Percentiles rank a stretch among this genome's conserved stretches.
These are phyloP conservation scores for Cheilosia vernalis DNA, from an alignment of 2,888 invertebrate genomes.

Conservation along the genomic window DNA sequence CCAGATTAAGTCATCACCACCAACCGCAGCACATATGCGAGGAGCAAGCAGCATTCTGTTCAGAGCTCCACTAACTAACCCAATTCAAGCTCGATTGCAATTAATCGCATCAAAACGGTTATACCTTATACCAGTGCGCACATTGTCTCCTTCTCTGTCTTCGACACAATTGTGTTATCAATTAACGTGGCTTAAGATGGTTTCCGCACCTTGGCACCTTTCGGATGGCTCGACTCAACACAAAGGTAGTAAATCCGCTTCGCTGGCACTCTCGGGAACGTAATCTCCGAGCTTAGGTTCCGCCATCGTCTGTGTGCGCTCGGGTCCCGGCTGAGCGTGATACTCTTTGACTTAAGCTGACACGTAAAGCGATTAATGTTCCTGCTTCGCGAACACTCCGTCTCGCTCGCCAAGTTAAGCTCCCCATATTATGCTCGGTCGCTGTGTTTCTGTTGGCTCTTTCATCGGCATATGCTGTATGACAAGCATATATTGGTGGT, in stretches of 20 bases:
- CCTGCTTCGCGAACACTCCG: conserved; percentile 55
- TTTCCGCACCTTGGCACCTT: conserved; percentile 73
- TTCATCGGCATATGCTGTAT: conserved; percentile 48
- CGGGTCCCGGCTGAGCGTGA: conserved; percentile 31
- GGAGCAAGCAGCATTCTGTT: not conserved
- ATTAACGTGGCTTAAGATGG: conserved; percentile 72
- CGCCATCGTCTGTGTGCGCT: conserved; percentile 6
- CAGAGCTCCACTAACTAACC: conserved; percentile 55
- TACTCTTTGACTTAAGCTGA: conserved; percentile 72
- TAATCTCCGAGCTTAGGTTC: conserved; percentile 63
- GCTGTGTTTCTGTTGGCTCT: conserved; percentile 16
- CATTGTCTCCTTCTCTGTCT: conserved; percentile 54
- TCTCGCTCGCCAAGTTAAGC: conserved; percentile 45
- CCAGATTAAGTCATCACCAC: not conserved
- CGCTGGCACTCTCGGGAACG: conserved; percentile 44
- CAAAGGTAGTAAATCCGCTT: conserved; percentile 66
- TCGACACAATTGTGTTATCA: conserved; percentile 70
- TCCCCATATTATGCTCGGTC: conserved; percentile 21
- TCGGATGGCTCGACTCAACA: conserved; percentile 53
- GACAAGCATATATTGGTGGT: conserved; percentile 14
- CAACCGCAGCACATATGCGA: not conserved
- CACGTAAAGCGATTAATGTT: conserved; percentile 73
- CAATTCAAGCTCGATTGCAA: conserved; percentile 73
- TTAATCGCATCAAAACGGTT: conserved; percentile 72
- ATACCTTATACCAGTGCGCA: conserved; percentile 47